Percentiles rank a stretch among this genome's conserved stretches.
Conservation (phyloP, 2,797 vertebrate genomes). For the Benthosema pterotum region DNA sequence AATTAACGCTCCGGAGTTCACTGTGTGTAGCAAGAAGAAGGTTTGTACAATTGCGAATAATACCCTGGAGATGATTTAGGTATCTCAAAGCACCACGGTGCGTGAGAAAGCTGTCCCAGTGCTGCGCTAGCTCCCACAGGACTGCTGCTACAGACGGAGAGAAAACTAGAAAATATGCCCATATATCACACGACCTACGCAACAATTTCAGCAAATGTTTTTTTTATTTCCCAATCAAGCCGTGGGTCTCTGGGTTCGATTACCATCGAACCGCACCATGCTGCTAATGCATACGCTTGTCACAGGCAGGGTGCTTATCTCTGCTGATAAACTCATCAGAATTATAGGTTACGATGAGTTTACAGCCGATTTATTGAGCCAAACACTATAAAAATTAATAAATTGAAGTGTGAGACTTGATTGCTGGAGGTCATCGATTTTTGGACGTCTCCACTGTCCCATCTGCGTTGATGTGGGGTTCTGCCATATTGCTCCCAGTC, state of each 20-base stretch:
- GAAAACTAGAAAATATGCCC: constrained; percentile 49
- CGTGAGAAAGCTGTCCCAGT: constrained; percentile 38
- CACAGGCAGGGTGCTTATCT: background rate
- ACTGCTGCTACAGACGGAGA: constrained; percentile 42
- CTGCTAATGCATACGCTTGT: constrained; percentile 28
- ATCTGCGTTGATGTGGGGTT: no score
- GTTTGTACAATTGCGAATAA: constrained; percentile 53
- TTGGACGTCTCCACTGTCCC: no score
- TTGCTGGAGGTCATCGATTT: no score
- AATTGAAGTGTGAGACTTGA: no score
- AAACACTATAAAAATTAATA: no score
- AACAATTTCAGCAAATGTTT: constrained; percentile 33
- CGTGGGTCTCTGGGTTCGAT: constrained; percentile 17
- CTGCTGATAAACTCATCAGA: no score
- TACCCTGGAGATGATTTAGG: constrained; percentile 71
- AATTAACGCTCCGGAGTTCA: no score
- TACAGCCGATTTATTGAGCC: no score
- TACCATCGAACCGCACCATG: constrained; percentile 22
- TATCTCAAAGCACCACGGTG: constrained; percentile 48
- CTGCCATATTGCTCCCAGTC: no score
- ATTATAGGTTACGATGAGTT: no score
- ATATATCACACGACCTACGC: constrained; percentile 44
- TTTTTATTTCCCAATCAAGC: constrained; percentile 50
- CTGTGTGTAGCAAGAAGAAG: constrained; percentile 13
- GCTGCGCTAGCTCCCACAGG: constrained; percentile 46